phyloP scores from a whole-genome alignment of 2,113 vertebrate genomes.

The Paracanthobrama guichenoti region DNA sequence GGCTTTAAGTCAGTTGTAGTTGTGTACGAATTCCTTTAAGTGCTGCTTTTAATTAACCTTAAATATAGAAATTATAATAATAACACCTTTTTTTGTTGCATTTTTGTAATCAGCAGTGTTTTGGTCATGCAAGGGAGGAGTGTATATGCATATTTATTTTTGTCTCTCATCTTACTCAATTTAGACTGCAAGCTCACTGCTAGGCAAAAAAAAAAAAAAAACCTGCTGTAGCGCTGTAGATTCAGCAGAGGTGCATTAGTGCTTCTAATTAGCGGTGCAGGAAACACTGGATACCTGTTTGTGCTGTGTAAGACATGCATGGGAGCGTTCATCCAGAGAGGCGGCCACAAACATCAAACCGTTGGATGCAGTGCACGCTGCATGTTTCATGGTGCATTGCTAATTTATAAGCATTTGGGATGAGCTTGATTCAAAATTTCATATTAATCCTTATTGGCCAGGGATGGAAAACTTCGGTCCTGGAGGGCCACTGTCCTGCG shows the following conservation, averaged over 20 bases:
- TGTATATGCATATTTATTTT: not conserved
- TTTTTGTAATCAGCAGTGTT: not conserved
- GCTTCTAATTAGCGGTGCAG: not conserved
- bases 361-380: not conserved
- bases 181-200: not conserved
- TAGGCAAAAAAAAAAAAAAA: not conserved
- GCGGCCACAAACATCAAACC: not conserved
- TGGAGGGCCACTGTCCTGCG: too few relatives aligned
- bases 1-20: too few relatives aligned
- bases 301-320: not conserved
- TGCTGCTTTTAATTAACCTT: not conserved
- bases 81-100: not conserved
- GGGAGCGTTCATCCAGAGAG: not conserved
- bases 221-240: not conserved
- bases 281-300: slow-evolving; percentile 5
- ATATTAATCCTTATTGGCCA: not conserved
- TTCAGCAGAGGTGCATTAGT: not conserved
- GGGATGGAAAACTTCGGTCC: too few relatives aligned
- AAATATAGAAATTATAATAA: not conserved
- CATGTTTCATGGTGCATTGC: not conserved
- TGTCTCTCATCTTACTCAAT: not conserved
- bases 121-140: not conserved
- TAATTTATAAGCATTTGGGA: not conserved
- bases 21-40: too few relatives aligned
- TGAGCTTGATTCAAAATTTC: not conserved